Percentiles rank a stretch among this genome's conserved stretches.
phyloP scores from a whole-genome alignment of 2,888 invertebrate species.

The Sarcophaga subvicina region DNA sequence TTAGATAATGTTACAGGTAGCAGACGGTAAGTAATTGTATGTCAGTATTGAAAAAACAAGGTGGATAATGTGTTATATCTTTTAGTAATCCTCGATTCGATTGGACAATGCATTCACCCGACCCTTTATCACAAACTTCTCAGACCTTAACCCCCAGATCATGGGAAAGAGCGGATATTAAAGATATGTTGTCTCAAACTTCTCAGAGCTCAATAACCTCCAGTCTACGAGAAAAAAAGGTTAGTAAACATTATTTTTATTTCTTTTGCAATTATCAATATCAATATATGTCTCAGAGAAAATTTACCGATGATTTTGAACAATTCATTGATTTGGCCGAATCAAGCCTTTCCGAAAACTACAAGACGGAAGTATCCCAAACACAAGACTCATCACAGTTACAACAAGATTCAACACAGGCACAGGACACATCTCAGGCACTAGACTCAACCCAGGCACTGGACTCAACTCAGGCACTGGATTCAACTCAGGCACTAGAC shows the following conservation, averaged over 20 bases:
- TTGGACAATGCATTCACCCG: no score
- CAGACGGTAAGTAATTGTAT: conserved; percentile 19
- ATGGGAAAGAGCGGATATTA: no score
- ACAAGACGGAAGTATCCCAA: not conserved
- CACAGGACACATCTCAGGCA: no score
- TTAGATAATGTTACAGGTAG: conserved; percentile 13
- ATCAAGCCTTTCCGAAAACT: not conserved
- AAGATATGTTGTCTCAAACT: conserved; percentile 6
- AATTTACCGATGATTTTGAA: not conserved
- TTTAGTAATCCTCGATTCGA: no score
- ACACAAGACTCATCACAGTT: no score
- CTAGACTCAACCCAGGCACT: no score
- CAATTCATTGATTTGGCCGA: conserved; percentile 8
- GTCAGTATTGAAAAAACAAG: not conserved
- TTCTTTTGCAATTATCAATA: not conserved
- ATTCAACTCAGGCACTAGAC: no score
- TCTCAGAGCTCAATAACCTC: not conserved
- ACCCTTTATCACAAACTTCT: no score
- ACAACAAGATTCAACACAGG: no score
- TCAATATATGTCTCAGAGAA: not conserved
- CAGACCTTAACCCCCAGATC: no score
- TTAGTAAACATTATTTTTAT: not conserved
- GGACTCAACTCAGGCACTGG: no score
- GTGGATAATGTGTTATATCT: not conserved
- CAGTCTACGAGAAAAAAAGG: not conserved